Evolutionary conservation across 2,113 vertebrate species (phyloP).

Genomic region (Camelus dromedarius): DNA sequence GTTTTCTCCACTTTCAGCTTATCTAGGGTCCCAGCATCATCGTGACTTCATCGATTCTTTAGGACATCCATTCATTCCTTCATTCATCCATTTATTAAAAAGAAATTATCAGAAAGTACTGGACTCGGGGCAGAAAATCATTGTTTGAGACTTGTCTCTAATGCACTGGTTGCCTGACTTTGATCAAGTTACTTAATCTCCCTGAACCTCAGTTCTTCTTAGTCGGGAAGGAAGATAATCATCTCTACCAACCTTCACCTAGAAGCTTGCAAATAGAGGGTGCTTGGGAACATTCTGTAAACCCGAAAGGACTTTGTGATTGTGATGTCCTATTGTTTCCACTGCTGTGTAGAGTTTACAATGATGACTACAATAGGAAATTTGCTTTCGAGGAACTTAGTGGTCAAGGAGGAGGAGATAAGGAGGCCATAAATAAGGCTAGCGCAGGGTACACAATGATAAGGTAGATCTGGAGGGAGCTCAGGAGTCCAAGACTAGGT

Average conservation of each 20-base stretch:
- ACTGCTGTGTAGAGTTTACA: neutral
- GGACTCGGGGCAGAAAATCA: neutral
- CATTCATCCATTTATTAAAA: neutral
- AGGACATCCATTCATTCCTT: neutral
- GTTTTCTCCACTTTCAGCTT: neutral
- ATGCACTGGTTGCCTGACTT: neutral
- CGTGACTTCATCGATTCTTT: neutral
- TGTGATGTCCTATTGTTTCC: neutral
- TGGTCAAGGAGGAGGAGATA: neutral
- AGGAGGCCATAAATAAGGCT: neutral
- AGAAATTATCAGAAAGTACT: neutral
- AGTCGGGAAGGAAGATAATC: neutral
- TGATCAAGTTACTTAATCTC: neutral
- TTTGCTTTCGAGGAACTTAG: conserved; percentile 3
- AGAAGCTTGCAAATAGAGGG: neutral
- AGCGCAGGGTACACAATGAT: neutral
- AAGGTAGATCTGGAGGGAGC: neutral
- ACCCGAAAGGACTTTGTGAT: neutral
- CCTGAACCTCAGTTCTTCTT: neutral
- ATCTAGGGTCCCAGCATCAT: neutral
- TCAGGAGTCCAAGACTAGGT: neutral
- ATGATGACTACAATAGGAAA: neutral
- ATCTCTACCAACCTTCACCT: neutral
- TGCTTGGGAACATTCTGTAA: neutral
- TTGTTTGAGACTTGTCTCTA: neutral